A percentile compares a stretch with the other conserved stretches of the same genome.
These are phyloP conservation scores for Pachymerium ferrugineum DNA, from an alignment of 2,888 invertebrate species.

Conservation along the genomic window DNA sequence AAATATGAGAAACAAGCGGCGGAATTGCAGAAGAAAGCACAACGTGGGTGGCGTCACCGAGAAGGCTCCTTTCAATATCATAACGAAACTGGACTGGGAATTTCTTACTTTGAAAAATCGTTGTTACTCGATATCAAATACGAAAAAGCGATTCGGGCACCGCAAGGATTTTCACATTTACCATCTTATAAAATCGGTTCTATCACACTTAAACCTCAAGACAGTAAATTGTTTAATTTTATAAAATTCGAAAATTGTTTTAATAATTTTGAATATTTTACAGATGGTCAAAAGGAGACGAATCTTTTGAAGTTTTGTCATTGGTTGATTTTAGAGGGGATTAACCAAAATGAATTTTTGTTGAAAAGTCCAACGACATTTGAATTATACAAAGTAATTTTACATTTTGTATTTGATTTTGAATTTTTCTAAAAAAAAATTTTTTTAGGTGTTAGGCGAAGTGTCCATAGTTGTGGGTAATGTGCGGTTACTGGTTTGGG, in stretches of 20 bases:
- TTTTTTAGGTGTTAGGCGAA: background rate
- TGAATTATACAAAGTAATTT: background rate
- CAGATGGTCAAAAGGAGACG: background rate
- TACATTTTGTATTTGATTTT: background rate
- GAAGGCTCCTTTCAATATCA: background rate
- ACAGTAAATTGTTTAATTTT: background rate
- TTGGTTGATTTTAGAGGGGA: background rate
- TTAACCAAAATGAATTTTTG: background rate
- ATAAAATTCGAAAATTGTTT: background rate
- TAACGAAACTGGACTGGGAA: background rate
- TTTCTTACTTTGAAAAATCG: background rate
- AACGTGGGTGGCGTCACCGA: background rate
- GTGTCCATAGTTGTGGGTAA: background rate
- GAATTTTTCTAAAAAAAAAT: too few relatives aligned
- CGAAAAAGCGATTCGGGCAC: background rate
- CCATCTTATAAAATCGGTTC: background rate
- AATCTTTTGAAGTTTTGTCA: background rate
- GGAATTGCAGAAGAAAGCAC: background rate
- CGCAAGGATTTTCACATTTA: background rate
- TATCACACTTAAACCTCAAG: background rate
- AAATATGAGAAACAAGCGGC: too few relatives aligned
- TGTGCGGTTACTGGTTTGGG: background rate
- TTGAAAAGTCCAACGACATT: background rate
- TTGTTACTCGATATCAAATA: background rate
- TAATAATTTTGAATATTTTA: background rate